Evolutionary conservation across 1,140 invertebrate genomes (phyloP).

Genomic region (Drosophila equinoxialis): DNA sequence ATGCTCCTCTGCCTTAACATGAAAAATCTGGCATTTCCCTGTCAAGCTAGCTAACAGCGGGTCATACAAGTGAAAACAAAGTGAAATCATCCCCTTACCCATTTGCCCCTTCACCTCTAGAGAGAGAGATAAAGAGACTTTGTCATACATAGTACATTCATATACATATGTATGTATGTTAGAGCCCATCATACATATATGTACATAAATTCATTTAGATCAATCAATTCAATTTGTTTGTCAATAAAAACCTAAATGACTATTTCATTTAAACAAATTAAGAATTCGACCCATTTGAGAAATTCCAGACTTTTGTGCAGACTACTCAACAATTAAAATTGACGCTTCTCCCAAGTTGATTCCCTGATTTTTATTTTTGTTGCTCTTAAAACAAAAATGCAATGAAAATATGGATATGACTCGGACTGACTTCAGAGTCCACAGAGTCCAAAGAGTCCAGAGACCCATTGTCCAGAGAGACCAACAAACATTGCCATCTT

Average conservation of each 20-base stretch:
- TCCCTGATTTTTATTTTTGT: slow-evolving; percentile 50
- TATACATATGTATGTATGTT: neutral
- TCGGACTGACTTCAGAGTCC: slow-evolving; percentile 41
- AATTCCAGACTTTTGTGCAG: slow-evolving; percentile 49
- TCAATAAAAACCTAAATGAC: slow-evolving; percentile 82
- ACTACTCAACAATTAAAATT: slow-evolving; percentile 72
- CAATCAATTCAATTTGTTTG: slow-evolving; percentile 83
- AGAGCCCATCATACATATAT: slow-evolving; percentile 36
- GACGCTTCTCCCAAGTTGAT: slow-evolving; percentile 51
- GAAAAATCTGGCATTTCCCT: slow-evolving; percentile 51
- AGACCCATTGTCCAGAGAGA: slow-evolving; percentile 37
- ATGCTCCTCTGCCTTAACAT: slow-evolving; percentile 25
- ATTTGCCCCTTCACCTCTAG: neutral
- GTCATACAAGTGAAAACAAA: slow-evolving; percentile 33
- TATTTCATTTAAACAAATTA: slow-evolving; percentile 83
- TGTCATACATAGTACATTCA: no score
- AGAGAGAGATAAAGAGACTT: neutral
- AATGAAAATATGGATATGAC: slow-evolving; percentile 61
- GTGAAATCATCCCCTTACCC: slow-evolving; percentile 16
- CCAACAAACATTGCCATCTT: slow-evolving; percentile 38
- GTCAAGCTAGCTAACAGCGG: slow-evolving; percentile 29
- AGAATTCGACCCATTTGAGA: slow-evolving; percentile 77
- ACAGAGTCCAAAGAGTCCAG: slow-evolving; percentile 39
- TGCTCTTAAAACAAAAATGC: slow-evolving; percentile 36
- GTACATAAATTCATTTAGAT: slow-evolving; percentile 83